phyloP scores from a whole-genome alignment of 2,113 vertebrate genomes.

The Recurvirostra avosetta region DNA sequence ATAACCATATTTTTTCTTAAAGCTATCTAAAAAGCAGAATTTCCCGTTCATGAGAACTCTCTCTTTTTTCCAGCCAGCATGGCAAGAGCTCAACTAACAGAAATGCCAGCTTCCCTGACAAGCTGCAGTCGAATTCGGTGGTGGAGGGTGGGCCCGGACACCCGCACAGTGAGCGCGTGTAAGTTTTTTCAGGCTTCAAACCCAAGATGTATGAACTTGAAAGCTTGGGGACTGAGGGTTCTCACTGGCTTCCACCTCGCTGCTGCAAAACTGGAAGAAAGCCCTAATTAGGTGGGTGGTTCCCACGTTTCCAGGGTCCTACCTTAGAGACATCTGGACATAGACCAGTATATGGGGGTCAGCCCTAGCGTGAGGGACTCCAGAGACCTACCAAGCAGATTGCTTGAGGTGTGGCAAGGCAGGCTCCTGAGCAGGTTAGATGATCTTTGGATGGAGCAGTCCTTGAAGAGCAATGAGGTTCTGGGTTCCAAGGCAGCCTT shows the following conservation, averaged over 20 bases:
- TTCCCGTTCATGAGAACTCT: not conserved
- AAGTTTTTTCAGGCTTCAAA: not conserved
- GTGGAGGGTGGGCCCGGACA: not conserved
- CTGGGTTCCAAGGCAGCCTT: not conserved
- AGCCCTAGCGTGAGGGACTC: rapidly evolving
- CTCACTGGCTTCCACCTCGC: not conserved
- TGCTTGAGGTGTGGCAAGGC: not conserved
- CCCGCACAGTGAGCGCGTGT: not conserved
- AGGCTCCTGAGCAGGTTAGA: not conserved
- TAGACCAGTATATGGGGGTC: not conserved
- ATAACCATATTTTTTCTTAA: not conserved
- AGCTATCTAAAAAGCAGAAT: not conserved
- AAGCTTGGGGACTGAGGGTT: not conserved
- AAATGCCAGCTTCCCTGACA: not conserved
- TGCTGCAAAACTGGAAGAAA: not conserved
- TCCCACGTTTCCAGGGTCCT: not conserved
- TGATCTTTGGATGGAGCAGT: not conserved
- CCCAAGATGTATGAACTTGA: not conserved
- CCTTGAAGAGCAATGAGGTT: not conserved
- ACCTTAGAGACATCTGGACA: not conserved
- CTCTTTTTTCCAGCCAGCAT: not conserved
- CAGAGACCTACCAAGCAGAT: not conserved
- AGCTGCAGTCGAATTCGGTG: not conserved
- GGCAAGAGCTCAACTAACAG: not conserved
- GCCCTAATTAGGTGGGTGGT: not conserved